A percentile compares a stretch with the other conserved stretches of the same genome.
These are phyloP conservation scores for Papilio helenus DNA, from an alignment of 1,140 invertebrate species.

Conservation along the genomic window DNA sequence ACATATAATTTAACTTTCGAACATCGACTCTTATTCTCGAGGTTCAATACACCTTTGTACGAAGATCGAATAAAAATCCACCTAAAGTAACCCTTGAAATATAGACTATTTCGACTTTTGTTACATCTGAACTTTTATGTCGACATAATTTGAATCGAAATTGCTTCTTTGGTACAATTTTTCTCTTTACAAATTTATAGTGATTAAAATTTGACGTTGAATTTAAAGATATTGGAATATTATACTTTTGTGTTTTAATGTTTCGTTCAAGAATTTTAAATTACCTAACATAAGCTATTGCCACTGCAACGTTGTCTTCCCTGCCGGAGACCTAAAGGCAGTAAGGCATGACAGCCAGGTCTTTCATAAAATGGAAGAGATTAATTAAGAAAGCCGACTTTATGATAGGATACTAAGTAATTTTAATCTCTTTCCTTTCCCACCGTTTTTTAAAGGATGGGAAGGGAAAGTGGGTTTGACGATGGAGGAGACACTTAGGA, in stretches of 20 bases:
- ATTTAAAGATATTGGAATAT: not conserved
- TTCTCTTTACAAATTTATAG: not conserved
- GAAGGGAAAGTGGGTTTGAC: too few relatives aligned
- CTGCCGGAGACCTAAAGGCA: too few relatives aligned
- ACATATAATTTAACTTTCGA: constrained; percentile 2
- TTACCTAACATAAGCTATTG: too few relatives aligned
- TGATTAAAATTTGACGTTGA: not conserved
- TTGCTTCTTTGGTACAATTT: not conserved
- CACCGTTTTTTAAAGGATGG: too few relatives aligned
- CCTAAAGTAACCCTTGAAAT: not conserved
- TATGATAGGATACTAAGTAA: too few relatives aligned
- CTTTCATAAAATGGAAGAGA: too few relatives aligned
- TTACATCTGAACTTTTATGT: not conserved
- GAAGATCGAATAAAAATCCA: constrained; percentile 6
- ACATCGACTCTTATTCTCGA: not conserved
- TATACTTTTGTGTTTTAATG: not conserved
- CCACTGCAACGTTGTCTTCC: too few relatives aligned
- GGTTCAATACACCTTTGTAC: constrained; percentile 10
- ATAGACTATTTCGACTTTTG: not conserved
- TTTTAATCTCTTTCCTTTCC: too few relatives aligned
- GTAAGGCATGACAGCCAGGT: too few relatives aligned
- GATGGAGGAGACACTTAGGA: too few relatives aligned
- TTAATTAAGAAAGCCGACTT: too few relatives aligned
- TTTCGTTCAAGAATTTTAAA: not conserved
- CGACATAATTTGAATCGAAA: not conserved